phyloP scores from a whole-genome alignment of 2,888 invertebrate genomes.

The Aphrophora alni region DNA sequence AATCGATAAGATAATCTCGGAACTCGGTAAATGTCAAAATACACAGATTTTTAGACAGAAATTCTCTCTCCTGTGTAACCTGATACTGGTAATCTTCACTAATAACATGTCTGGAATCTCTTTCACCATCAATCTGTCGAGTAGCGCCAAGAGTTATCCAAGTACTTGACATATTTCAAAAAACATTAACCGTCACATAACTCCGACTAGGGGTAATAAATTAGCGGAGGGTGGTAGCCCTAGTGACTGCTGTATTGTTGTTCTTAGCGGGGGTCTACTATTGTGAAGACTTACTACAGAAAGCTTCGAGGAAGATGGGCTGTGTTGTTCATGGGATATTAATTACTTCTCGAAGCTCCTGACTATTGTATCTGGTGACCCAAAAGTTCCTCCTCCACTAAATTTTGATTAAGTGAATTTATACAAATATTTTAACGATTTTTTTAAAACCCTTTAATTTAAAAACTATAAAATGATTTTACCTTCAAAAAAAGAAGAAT shows the following conservation, averaged over 20 bases:
- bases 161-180: background rate
- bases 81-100: background rate
- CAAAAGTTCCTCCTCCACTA: too few relatives aligned
- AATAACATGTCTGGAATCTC: background rate
- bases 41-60: too few relatives aligned
- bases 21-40: too few relatives aligned
- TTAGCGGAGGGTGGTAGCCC: slow-evolving; percentile 2
- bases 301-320: background rate
- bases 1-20: background rate
- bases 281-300: background rate
- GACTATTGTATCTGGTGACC: too few relatives aligned
- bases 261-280: background rate
- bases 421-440: too few relatives aligned
- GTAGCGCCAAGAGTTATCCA: background rate
- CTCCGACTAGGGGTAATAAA: background rate
- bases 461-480: too few relatives aligned
- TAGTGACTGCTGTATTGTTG: background rate
- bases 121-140: too few relatives aligned
- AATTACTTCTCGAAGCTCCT: too few relatives aligned
- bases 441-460: too few relatives aligned
- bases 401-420: too few relatives aligned
- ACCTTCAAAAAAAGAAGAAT: too few relatives aligned
- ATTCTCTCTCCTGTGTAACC: background rate
- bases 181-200: background rate
- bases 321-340: too few relatives aligned